Percentiles rank a stretch among this genome's conserved stretches.
phyloP scores from a whole-genome alignment of 2,797 vertebrate species.

The Gallirallus australis region DNA sequence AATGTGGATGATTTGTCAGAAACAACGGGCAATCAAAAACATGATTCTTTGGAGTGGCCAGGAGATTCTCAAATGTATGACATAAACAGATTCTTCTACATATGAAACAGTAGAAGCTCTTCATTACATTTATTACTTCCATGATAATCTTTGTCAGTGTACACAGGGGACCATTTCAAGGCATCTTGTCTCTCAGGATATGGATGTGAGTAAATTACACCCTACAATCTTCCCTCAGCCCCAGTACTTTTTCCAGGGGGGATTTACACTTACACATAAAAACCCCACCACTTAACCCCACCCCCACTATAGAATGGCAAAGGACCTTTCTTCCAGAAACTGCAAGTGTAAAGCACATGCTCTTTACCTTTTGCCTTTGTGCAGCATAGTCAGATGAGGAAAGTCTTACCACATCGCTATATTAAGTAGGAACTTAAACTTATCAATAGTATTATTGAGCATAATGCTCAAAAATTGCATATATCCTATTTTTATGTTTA shows the following conservation, averaged over 20 bases:
- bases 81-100: background rate
- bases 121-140: background rate
- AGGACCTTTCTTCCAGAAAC: background rate
- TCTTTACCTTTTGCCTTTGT: constrained; percentile 1
- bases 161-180: background rate
- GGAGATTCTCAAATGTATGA: background rate
- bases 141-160: background rate
- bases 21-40: background rate
- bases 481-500: background rate
- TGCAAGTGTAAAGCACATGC: background rate
- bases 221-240: constrained; percentile 13
- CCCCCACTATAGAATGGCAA: background rate
- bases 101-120: background rate
- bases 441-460: background rate
- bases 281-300: background rate
- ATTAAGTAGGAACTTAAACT: background rate
- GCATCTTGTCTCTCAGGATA: background rate
- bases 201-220: background rate
- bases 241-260: background rate
- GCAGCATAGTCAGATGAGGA: background rate
- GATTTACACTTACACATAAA: constrained; percentile 22
- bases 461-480: background rate
- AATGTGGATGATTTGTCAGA: fast-evolving
- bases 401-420: background rate
- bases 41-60: background rate